These are phyloP conservation scores for Drosophila guanche DNA, from an alignment of 1,140 invertebrate genomes.

Conservation along the genomic window DNA sequence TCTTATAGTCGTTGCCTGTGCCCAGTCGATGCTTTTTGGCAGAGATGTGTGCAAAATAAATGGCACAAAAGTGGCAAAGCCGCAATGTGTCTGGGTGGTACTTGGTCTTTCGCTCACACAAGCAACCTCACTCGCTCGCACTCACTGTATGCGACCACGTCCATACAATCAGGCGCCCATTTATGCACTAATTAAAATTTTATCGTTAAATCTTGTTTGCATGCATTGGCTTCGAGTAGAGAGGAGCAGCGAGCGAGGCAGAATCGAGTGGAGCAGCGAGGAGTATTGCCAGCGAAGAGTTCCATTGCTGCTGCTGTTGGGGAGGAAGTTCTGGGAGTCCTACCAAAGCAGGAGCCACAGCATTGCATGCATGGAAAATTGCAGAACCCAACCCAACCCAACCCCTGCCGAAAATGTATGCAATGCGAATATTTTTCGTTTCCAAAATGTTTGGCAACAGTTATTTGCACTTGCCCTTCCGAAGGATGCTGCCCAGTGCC, in stretches of 20 bases:
- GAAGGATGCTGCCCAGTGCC: background rate
- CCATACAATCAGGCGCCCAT: conserved; percentile 80
- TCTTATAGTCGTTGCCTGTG: conserved; percentile 18
- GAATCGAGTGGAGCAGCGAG: too few species aligned
- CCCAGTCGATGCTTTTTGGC: background rate
- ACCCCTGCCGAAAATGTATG: conserved; percentile 45
- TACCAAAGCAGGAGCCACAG: conserved; percentile 1
- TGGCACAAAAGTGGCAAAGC: conserved; percentile 67
- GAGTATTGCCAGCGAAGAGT: too few species aligned
- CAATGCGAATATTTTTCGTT: conserved; percentile 73
- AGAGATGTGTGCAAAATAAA: conserved; percentile 65
- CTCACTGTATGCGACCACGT: conserved; percentile 58
- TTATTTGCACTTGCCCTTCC: conserved; percentile 70
- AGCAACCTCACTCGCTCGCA: conserved; percentile 24
- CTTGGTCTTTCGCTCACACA: conserved; percentile 10
- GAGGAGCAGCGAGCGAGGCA: too few species aligned
- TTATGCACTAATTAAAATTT: conserved; percentile 83
- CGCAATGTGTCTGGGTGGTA: conserved; percentile 61
- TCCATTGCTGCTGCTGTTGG: too few species aligned
- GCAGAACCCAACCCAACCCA: background rate
- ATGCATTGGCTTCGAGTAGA: conserved; percentile 73
- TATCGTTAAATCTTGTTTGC: conserved; percentile 82
- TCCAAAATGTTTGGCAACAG: conserved; percentile 76
- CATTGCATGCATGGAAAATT: conserved; percentile 1
- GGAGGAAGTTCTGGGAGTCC: too few species aligned